A percentile compares a stretch with the other conserved stretches of the same genome.
These are phyloP conservation scores for Holothuria leucospilota DNA, from an alignment of 53 echinoderm and acorn worm species.

Conservation along the genomic window DNA sequence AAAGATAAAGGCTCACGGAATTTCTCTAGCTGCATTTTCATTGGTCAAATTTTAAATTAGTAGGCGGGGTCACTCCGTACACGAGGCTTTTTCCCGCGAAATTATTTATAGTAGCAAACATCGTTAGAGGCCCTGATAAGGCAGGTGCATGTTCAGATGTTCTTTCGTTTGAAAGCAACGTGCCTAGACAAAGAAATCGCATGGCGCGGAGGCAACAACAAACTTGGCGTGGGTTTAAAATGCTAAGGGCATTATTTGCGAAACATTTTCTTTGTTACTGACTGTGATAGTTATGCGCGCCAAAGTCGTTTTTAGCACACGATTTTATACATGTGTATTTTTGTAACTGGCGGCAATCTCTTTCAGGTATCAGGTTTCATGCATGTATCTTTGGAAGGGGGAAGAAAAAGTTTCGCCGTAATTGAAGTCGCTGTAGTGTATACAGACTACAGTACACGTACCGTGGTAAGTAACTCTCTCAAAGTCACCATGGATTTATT, in stretches of 20 bases:
- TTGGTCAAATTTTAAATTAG: constrained; percentile 35
- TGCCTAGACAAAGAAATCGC: constrained; percentile 20
- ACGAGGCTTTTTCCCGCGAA: constrained; percentile 52
- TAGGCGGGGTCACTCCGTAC: constrained; percentile 21
- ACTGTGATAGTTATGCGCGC: background rate
- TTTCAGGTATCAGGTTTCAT: no score
- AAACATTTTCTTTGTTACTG: constrained; percentile 42
- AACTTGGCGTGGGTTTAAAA: constrained; percentile 34
- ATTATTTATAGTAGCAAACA: constrained; percentile 18
- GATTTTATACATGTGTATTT: no score
- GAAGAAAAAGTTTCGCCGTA: no score
- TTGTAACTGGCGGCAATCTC: no score
- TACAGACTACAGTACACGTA: no score
- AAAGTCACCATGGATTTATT: no score
- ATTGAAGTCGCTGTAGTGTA: no score
- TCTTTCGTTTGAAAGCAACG: background rate
- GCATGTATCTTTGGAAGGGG: no score
- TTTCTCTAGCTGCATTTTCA: constrained; percentile 12
- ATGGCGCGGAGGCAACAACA: constrained; percentile 34
- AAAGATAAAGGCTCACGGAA: constrained; percentile 21
- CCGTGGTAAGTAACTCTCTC: no score
- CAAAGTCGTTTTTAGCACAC: background rate
- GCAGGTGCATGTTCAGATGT: constrained; percentile 28
- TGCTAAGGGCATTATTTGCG: constrained; percentile 40
- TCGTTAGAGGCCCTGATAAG: constrained; percentile 24